Percentiles rank a stretch among this genome's conserved stretches.
Conservation (phyloP, 2,797 vertebrate genomes). For the Pangasius mekongensis region DNA sequence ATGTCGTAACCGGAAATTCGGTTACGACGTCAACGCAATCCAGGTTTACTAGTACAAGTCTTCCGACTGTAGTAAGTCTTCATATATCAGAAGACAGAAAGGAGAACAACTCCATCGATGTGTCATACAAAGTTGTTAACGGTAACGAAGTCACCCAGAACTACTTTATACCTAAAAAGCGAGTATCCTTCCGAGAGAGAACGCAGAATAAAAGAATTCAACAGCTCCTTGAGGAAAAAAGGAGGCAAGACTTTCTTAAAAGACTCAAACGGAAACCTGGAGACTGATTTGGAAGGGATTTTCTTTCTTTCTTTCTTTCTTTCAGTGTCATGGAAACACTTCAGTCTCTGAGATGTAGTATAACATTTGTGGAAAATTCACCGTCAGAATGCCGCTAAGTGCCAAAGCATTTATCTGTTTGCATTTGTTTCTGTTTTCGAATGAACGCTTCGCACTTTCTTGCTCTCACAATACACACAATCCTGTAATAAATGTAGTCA, state of each 20-base stretch:
- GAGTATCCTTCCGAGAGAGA: constrained; percentile 75
- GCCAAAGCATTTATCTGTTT: constrained; percentile 16
- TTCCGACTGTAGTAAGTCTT: constrained; percentile 36
- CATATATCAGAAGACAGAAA: constrained; percentile 71
- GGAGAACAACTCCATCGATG: constrained; percentile 83
- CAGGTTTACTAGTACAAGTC: constrained; percentile 50
- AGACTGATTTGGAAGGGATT: constrained; percentile 39
- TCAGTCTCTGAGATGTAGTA: constrained; percentile 21
- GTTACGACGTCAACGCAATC: constrained; percentile 43
- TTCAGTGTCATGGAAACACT: constrained; percentile 18
- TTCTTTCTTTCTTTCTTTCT: neutral
- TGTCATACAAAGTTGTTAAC: constrained; percentile 78
- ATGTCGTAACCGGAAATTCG: constrained; percentile 13
- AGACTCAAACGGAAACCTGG: constrained; percentile 53
- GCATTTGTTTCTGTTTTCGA: neutral
- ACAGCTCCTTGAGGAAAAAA: constrained; percentile 88
- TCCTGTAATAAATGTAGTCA: neutral
- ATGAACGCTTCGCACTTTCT: constrained; percentile 21
- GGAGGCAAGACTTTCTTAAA: constrained; percentile 69
- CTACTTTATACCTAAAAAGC: constrained; percentile 79
- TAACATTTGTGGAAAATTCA: constrained; percentile 16
- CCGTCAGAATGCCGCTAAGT: neutral
- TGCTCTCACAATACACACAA: neutral
- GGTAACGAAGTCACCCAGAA: constrained; percentile 74
- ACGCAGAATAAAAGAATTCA: constrained; percentile 94